A percentile compares a stretch with the other conserved stretches of the same genome.
Evolutionary conservation across 2,113 vertebrate species (phyloP).

Genomic region (Pimephales promelas): DNA sequence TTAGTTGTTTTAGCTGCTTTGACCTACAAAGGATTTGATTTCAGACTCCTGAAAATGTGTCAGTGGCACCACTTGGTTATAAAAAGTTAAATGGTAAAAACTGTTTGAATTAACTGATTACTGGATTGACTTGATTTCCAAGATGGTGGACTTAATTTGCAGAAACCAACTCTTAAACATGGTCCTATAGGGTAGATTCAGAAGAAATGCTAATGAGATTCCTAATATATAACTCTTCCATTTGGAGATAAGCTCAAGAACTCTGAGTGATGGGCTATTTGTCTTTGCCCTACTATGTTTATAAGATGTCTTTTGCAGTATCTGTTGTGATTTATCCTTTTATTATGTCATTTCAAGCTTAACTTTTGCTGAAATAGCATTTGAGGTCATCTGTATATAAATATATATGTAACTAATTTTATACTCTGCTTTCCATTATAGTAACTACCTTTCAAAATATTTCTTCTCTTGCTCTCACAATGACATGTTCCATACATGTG

Average conservation of each 20-base stretch:
- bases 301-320: constrained; percentile 68
- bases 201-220: constrained; percentile 38
- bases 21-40: neutral
- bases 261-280: constrained; percentile 45
- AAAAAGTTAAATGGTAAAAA: neutral
- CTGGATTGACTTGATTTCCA: neutral
- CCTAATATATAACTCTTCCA: constrained; percentile 57
- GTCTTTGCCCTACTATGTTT: constrained; percentile 59
- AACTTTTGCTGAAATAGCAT: constrained; percentile 54
- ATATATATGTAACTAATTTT: constrained; percentile 14
- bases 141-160: neutral
- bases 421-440: constrained; percentile 42
- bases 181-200: neutral
- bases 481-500: constrained; percentile 1
- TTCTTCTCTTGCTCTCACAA: neutral
- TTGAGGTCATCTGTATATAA: constrained; percentile 59
- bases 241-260: constrained; percentile 47
- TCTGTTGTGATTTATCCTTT: constrained; percentile 51
- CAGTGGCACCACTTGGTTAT: neutral
- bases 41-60: neutral
- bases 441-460: constrained; percentile 20
- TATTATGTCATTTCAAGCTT: constrained; percentile 57
- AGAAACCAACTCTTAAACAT: constrained; percentile 2
- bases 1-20: constrained; percentile 26
- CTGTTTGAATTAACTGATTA: neutral